Conservation (phyloP, 2,888 invertebrate species). For the Phortica okadai region DNA sequence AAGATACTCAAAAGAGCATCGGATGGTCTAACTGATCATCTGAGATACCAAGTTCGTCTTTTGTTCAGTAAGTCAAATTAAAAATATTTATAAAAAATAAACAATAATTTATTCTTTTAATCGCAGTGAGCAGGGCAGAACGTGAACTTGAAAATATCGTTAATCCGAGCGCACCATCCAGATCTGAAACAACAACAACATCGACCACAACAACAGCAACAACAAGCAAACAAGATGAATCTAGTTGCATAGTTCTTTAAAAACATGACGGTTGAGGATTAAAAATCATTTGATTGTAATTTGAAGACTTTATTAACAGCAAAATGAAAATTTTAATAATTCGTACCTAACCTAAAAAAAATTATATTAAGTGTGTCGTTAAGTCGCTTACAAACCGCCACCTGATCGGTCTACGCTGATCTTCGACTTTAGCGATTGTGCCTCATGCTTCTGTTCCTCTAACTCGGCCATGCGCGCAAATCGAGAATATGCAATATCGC, state of each 20-base stretch:
- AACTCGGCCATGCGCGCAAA: conserved; percentile 96
- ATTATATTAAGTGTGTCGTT: conserved; percentile 34
- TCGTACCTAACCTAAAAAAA: conserved; percentile 41
- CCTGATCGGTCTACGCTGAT: conserved; percentile 96
- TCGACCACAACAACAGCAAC: not conserved
- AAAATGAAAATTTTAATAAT: conserved; percentile 59
- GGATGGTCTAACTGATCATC: conserved; percentile 45
- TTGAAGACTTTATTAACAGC: conserved; percentile 59
- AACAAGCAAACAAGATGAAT: not conserved
- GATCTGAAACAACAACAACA: not conserved
- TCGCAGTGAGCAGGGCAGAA: not conserved
- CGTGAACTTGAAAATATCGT: not conserved
- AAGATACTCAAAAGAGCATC: conserved; percentile 43
- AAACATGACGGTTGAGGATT: not conserved
- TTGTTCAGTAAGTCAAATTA: conserved; percentile 47
- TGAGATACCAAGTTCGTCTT: conserved; percentile 20
- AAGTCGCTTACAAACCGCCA: conserved; percentile 87
- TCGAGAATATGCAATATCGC: conserved; percentile 95
- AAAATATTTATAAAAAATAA: not conserved
- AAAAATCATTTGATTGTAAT: not conserved
- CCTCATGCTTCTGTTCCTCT: conserved; percentile 90
- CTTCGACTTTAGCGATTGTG: conserved; percentile 85
- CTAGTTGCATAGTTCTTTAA: not conserved
- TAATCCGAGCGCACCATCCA: conserved; percentile 1
- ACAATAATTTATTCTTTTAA: not conserved